Evolutionary conservation across 2,113 vertebrate genomes (phyloP), one percentile per base, ranked within the genome.

Genomic region (Xenopus tropicalis): DNA sequence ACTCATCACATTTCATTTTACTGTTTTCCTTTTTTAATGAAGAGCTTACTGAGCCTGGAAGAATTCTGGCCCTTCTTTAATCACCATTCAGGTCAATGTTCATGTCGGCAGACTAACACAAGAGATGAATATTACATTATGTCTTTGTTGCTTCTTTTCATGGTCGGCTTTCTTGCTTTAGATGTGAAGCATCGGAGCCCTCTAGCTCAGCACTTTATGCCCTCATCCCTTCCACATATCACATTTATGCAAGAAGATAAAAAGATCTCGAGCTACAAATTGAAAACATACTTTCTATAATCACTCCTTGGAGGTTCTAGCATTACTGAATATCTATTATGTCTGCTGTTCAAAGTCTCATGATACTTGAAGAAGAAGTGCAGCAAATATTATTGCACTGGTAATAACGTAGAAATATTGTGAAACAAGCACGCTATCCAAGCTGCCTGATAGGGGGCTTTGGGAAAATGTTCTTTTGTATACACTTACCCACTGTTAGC

Each of bases 241-340:
- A 61, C 58, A 20, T 63, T 65, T 52, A 46, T 48, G 13, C 29
- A 43, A 51, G 51, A 69, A 69, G 24, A 54, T 75, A 67, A 61
- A 74, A 75, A 75, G 24, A 14, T 69, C 65, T 74, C 48, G n/a
- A 64, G 22, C 24, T 23, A 23, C 52, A 72, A 61, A 51, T 61
- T 74, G 66, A 29, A 59, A 58, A 56, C 58, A 23, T 52, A 23
- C 44, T 48, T 48, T 74, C 57, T 51, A 23, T 44, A 74, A 69
- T 69, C 61, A 63, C 17, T 56, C 66, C 65, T 52, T 63, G 29
- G 8, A 54, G 46, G 48, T 54, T 52, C 16, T 3, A 16, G 20
- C 48, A 42, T 61, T 37, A 68, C 56, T 61, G 20, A 10, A 23
- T 66, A 74, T 54, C 46, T 48, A 14, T 66, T 21, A 54, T 67